phyloP scores from a whole-genome alignment of 2,113 vertebrate species.

The Tyto alba region DNA sequence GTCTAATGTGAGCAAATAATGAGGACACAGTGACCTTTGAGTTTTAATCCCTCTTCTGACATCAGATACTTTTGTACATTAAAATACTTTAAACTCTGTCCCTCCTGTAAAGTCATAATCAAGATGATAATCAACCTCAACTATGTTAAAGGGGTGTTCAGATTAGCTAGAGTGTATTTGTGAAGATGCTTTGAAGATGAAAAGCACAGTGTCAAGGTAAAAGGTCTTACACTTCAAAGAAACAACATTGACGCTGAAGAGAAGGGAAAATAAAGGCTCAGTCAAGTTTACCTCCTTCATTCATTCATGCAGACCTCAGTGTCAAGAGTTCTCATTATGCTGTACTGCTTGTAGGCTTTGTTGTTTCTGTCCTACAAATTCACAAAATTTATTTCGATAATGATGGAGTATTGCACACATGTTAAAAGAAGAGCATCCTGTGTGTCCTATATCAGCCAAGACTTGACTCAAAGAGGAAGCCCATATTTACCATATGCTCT shows the following conservation, averaged over 20 bases:
- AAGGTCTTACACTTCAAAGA: constrained; percentile 29
- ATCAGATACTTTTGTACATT: neutral
- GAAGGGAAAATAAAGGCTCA: neutral
- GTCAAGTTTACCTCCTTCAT: neutral
- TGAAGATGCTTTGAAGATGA: constrained; percentile 41
- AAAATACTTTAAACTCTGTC: neutral
- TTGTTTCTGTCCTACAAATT: neutral
- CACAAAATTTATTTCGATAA: neutral
- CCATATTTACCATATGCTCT: neutral
- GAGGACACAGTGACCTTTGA: neutral
- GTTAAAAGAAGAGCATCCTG: neutral
- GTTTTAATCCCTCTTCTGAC: neutral
- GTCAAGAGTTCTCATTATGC: neutral
- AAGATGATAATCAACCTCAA: neutral
- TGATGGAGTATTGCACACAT: neutral
- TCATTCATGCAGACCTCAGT: neutral
- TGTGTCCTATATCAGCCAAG: neutral
- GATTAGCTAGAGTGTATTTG: neutral
- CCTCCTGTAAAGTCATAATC: neutral
- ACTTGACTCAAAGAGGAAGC: neutral
- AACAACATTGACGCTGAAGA: neutral
- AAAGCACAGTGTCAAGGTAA: neutral
- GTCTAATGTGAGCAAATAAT: neutral
- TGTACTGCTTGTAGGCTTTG: neutral
- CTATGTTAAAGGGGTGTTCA: neutral